phyloP scores from a whole-genome alignment of 2,888 invertebrate species.

The Archaeoteleia sp. region DNA sequence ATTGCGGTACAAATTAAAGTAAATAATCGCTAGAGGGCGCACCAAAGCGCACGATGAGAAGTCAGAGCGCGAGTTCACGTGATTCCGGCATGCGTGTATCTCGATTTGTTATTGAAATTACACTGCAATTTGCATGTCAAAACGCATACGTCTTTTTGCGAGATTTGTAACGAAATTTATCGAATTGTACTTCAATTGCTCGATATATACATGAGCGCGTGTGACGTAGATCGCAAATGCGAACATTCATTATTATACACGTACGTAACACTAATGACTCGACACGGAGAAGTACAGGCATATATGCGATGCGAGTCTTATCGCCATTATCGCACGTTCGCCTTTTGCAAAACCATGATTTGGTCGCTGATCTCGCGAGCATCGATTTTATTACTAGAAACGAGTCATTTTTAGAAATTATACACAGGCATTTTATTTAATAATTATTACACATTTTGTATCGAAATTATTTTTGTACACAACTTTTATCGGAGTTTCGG shows the following conservation, averaged over 20 bases:
- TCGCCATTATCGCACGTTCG: conserved; percentile 48
- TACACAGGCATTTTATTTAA: too few relatives aligned
- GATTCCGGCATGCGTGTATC: conserved; percentile 22
- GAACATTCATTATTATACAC: background rate
- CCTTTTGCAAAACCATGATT: conserved; percentile 33
- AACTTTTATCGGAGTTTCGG: too few relatives aligned
- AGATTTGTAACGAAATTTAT: conserved; percentile 14
- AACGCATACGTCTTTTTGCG: conserved; percentile 57
- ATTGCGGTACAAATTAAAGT: too few relatives aligned
- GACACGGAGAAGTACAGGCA: conserved; percentile 26
- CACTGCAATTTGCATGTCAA: conserved; percentile 66
- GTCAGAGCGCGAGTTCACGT: too few relatives aligned
- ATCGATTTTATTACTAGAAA: conserved; percentile 40
- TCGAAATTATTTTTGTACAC: too few relatives aligned
- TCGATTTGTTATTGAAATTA: conserved; percentile 11
- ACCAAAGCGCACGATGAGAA: too few relatives aligned
- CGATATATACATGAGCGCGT: too few relatives aligned
- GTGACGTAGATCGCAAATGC: too few relatives aligned
- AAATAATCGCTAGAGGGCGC: too few relatives aligned
- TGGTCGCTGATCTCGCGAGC: conserved; percentile 9
- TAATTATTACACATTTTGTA: too few relatives aligned
- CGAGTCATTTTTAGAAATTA: too few relatives aligned
- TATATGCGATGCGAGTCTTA: conserved; percentile 43
- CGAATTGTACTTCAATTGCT: too few relatives aligned
- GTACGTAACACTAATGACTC: conserved; percentile 31